A percentile compares a stretch with the other conserved stretches of the same genome.
These are phyloP conservation scores for Avahi laniger DNA, from an alignment of 2,797 vertebrate species.

Conservation along the genomic window DNA sequence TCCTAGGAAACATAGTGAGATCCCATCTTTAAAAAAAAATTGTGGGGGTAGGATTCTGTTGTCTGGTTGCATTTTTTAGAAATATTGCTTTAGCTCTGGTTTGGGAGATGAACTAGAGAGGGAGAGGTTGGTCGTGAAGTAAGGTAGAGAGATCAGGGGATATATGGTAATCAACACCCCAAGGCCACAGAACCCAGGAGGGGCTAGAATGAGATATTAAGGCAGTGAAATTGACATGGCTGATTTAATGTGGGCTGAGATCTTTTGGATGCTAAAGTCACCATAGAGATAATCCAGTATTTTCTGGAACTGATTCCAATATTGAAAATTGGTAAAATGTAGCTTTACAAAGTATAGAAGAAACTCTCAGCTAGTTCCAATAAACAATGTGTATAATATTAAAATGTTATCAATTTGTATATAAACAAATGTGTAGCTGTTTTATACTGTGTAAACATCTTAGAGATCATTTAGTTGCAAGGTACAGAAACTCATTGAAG, in stretches of 20 bases:
- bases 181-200: not conserved
- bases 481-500: not conserved
- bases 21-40: not conserved
- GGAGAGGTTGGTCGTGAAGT: not conserved
- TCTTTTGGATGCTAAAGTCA: constrained; percentile 2
- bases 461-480: not conserved
- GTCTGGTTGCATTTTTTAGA: not conserved
- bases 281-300: not conserved
- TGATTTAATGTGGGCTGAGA: not conserved
- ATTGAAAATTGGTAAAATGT: not conserved
- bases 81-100: not conserved
- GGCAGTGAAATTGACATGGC: not conserved
- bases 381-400: not conserved
- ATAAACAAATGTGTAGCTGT: not conserved
- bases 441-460: not conserved
- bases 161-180: rapidly evolving
- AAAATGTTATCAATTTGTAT: not conserved
- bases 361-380: not conserved
- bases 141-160: not conserved
- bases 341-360: not conserved
- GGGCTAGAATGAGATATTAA: not conserved
- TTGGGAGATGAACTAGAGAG: not conserved
- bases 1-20: not conserved
- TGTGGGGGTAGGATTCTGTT: not conserved
- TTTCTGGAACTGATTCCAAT: not conserved